These are phyloP conservation scores for Neopelma chrysocephalum DNA, from an alignment of 2,797 vertebrate genomes.

Conservation along the genomic window DNA sequence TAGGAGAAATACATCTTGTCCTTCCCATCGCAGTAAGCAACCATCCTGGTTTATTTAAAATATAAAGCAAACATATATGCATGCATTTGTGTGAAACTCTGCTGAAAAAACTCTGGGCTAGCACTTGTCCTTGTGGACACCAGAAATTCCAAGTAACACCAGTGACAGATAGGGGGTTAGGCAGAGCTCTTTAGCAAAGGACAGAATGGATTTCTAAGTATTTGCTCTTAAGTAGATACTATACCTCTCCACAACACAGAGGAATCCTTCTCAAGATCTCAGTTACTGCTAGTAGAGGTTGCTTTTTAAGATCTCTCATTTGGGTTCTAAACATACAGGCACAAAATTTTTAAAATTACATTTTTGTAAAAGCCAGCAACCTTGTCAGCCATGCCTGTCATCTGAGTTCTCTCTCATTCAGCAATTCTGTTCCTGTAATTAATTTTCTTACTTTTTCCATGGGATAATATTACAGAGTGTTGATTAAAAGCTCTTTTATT, in stretches of 20 bases:
- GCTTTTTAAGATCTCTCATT: background rate
- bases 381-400: background rate
- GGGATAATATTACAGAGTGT: background rate
- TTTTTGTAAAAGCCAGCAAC: background rate
- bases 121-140: background rate
- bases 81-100: background rate
- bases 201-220: background rate
- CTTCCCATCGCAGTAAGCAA: background rate
- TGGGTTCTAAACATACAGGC: background rate
- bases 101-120: background rate
- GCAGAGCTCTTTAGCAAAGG: background rate
- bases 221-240: background rate
- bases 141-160: background rate
- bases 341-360: background rate
- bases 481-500: conserved; percentile 2
- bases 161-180: background rate
- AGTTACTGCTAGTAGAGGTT: fast-evolving
- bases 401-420: background rate
- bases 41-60: background rate
- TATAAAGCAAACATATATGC: background rate
- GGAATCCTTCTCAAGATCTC: background rate
- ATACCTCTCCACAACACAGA: background rate
- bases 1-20: background rate
- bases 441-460: conserved; percentile 1
- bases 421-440: background rate